Evolutionary conservation across 2,888 invertebrate species (phyloP).

Genomic region (Zootermopsis nevadensis): DNA sequence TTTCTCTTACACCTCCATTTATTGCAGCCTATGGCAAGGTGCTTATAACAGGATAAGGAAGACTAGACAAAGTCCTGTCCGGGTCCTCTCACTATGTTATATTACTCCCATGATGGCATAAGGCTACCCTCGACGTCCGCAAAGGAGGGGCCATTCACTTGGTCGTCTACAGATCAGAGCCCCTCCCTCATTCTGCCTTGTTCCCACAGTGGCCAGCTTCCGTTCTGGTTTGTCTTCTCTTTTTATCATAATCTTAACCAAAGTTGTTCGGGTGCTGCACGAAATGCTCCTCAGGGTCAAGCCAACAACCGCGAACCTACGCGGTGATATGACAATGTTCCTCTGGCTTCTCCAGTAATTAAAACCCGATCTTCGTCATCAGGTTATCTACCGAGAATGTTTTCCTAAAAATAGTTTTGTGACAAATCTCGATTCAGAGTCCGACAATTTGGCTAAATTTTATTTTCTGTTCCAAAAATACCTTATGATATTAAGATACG

Average conservation of each 20-base stretch:
- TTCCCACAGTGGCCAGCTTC: slow-evolving; percentile 38
- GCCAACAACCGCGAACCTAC: slow-evolving; percentile 22
- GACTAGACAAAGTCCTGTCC: slow-evolving; percentile 6
- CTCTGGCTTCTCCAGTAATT: slow-evolving; percentile 33
- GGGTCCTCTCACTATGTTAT: slow-evolving; percentile 5
- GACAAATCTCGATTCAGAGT: too few relatives aligned
- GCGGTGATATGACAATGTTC: neutral
- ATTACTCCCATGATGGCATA: slow-evolving; percentile 10
- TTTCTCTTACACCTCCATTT: neutral
- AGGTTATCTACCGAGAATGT: too few relatives aligned
- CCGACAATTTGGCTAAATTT: too few relatives aligned
- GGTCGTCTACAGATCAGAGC: neutral
- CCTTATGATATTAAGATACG: too few relatives aligned
- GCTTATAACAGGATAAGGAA: slow-evolving; percentile 23
- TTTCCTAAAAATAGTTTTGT: too few relatives aligned
- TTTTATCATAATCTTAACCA: neutral
- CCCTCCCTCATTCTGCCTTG: slow-evolving; percentile 14
- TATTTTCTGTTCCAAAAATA: too few relatives aligned
- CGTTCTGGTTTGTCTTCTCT: slow-evolving; percentile 14
- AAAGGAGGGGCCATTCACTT: too few relatives aligned
- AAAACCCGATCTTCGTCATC: slow-evolving; percentile 4
- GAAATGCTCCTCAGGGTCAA: slow-evolving; percentile 36
- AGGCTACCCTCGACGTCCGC: slow-evolving; percentile 12
- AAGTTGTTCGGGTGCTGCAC: slow-evolving; percentile 26
- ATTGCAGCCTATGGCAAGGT: slow-evolving; percentile 3